phyloP scores from a whole-genome alignment of 2,888 invertebrate species.

The Vesta saturnalis region DNA sequence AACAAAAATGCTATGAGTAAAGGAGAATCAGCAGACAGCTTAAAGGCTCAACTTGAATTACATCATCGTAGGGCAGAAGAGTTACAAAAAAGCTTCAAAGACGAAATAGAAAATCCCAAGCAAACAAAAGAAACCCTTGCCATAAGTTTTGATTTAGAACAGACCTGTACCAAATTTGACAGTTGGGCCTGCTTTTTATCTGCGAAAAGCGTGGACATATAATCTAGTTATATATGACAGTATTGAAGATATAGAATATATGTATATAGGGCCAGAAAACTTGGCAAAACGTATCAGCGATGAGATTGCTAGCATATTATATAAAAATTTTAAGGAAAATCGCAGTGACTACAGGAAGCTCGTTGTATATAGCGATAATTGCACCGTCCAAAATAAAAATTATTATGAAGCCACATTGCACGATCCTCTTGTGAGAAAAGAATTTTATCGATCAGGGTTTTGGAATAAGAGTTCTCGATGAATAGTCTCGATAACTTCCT shows the following conservation, averaged over 20 bases:
- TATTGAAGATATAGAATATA: background rate
- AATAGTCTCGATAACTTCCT: too few relatives aligned
- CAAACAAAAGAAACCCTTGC: conserved; percentile 19
- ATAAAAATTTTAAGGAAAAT: conserved; percentile 37
- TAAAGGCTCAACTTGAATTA: conserved; percentile 31
- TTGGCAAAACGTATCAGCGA: conserved; percentile 8
- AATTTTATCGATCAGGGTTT: too few relatives aligned
- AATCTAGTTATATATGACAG: conserved; percentile 37
- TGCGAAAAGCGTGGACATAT: conserved; percentile 41
- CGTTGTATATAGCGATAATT: conserved; percentile 37
- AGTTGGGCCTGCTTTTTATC: conserved; percentile 41
- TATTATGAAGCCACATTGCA: too few relatives aligned
- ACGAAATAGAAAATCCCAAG: conserved; percentile 34
- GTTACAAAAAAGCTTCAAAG: conserved; percentile 36
- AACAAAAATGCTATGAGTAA: conserved; percentile 34
- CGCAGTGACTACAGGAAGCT: conserved; percentile 23
- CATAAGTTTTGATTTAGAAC: conserved; percentile 41
- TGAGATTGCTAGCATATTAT: conserved; percentile 34
- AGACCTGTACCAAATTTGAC: conserved; percentile 40
- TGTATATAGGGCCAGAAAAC: background rate
- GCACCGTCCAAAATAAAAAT: conserved; percentile 39
- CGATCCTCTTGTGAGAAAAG: too few relatives aligned
- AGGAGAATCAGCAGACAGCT: conserved; percentile 19
- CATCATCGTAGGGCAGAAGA: conserved; percentile 36
- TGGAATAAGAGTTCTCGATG: too few relatives aligned